A percentile compares a stretch with the other conserved stretches of the same genome.
Evolutionary conservation across 1,140 invertebrate species (phyloP).

Genomic region (Tetramorium alpestre): DNA sequence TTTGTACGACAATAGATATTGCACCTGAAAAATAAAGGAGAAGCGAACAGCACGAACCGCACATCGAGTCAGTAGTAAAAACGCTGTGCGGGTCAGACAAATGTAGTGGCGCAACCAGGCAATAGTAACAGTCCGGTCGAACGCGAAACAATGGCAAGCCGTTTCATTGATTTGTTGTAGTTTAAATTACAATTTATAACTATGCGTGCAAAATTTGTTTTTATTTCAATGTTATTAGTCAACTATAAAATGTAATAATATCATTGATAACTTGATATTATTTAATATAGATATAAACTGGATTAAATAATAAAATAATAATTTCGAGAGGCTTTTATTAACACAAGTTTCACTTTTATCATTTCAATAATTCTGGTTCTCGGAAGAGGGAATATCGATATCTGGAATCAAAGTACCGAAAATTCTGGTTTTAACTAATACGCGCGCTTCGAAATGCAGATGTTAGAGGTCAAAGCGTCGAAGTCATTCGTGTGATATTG

Average conservation of each 20-base stretch:
- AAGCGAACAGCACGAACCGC: neutral
- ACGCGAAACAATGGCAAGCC: neutral
- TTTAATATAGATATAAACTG: neutral
- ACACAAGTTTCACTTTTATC: neutral
- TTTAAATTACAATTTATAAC: slow-evolving; percentile 36
- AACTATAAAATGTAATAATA: neutral
- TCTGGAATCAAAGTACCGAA: neutral
- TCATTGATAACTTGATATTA: slow-evolving; percentile 1
- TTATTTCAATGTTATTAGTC: neutral
- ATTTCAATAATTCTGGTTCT: neutral
- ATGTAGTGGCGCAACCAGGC: slow-evolving; percentile 42
- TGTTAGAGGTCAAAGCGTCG: neutral
- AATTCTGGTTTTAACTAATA: neutral
- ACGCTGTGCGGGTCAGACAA: slow-evolving; percentile 32
- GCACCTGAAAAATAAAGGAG: slow-evolving; percentile 6
- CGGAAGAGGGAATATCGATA: neutral
- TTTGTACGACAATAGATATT: neutral
- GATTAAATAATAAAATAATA: neutral
- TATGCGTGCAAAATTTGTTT: neutral
- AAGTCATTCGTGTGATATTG: neutral
- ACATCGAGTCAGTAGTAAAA: slow-evolving; percentile 24
- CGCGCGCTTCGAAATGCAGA: neutral
- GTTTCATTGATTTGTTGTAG: slow-evolving; percentile 11
- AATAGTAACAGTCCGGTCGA: slow-evolving; percentile 60
- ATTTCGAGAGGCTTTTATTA: neutral